A percentile compares a stretch with the other conserved stretches of the same genome.
phyloP scores from a whole-genome alignment of 2,797 vertebrate species.

The Odontamblyopus lacepedii region DNA sequence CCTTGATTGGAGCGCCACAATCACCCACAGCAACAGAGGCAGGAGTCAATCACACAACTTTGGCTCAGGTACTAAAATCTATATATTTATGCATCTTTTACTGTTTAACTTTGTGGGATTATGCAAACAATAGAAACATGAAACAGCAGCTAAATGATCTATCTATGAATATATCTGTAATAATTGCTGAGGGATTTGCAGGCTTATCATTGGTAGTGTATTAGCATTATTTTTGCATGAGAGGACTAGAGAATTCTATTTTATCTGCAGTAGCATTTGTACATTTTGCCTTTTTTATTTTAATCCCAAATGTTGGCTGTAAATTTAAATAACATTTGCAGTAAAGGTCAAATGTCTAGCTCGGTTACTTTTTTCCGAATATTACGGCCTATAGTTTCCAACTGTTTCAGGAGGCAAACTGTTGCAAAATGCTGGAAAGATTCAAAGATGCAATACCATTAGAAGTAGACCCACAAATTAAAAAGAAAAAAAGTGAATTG shows the following conservation, averaged over 20 bases:
- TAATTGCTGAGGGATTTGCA: no score
- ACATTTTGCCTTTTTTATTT: not conserved
- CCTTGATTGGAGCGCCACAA: not conserved
- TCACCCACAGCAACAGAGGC: not conserved
- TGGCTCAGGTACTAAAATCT: not conserved
- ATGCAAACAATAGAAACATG: not conserved
- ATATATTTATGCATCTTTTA: not conserved
- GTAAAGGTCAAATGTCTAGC: not conserved
- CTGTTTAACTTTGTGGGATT: not conserved
- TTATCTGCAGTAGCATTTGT: not conserved
- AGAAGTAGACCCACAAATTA: no score
- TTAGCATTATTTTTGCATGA: no score
- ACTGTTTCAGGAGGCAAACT: not conserved
- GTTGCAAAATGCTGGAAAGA: not conserved
- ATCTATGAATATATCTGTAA: no score
- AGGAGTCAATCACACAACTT: constrained; percentile 1
- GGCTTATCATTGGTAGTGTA: no score
- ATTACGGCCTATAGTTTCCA: not conserved
- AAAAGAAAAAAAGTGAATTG: no score
- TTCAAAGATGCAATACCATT: not conserved
- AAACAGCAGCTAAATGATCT: no score
- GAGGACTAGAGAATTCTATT: not conserved
- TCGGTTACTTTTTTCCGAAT: not conserved
- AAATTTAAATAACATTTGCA: not conserved
- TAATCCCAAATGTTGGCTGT: not conserved